A percentile compares a stretch with the other conserved stretches of the same genome.
These are phyloP conservation scores for Artibeus jamaicensis DNA, from an alignment of 2,797 vertebrate species.

Conservation along the genomic window DNA sequence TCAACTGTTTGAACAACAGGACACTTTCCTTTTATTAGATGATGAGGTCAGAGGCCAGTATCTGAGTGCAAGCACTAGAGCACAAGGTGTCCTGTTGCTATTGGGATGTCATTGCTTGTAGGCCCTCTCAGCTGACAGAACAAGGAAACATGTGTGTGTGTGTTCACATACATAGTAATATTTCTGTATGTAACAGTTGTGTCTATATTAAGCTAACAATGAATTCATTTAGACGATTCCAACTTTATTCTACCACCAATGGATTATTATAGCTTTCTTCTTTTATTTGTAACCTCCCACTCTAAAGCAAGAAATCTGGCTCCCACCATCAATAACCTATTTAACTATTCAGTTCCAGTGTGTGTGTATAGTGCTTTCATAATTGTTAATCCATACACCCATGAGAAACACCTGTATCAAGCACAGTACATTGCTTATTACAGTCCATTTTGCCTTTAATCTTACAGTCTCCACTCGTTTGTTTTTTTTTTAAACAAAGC, in stretches of 20 bases:
- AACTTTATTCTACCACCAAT: neutral
- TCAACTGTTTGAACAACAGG: neutral
- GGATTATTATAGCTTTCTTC: neutral
- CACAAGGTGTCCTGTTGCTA: neutral
- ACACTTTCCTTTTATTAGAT: neutral
- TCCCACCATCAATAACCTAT: neutral
- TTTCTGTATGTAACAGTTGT: neutral
- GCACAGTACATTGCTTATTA: neutral
- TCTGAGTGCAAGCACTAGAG: neutral
- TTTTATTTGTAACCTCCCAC: neutral
- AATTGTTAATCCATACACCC: neutral
- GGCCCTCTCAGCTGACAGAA: neutral
- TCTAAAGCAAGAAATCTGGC: neutral
- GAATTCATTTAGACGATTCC: neutral
- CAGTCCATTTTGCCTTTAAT: neutral
- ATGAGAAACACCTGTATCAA: neutral
- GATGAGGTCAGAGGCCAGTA: neutral
- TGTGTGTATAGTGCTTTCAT: neutral
- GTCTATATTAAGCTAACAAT: neutral
- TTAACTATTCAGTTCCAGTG: neutral
- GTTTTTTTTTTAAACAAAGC: too few relatives aligned
- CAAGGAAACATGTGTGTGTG: neutral
- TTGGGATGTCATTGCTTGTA: neutral
- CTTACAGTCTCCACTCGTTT: neutral
- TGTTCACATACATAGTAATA: neutral